A percentile compares a stretch with the other conserved stretches of the same genome.
These are phyloP conservation scores for Strigops habroptila DNA, from an alignment of 2,113 vertebrate species.

Conservation along the genomic window DNA sequence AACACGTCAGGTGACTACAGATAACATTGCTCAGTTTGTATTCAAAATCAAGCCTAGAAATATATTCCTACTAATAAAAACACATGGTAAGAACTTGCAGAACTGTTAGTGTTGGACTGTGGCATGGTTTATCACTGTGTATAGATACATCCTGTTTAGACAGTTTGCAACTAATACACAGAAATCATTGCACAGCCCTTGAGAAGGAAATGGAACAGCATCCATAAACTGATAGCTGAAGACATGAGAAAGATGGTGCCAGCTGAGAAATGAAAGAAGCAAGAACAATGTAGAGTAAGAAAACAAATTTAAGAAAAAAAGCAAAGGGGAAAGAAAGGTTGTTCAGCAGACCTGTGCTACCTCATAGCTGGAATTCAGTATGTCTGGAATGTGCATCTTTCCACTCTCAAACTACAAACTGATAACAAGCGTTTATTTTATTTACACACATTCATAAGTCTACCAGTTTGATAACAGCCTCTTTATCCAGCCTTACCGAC, in stretches of 20 bases:
- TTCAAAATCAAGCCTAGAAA: neutral
- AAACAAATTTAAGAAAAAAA: neutral
- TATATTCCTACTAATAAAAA: neutral
- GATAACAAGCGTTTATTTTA: neutral
- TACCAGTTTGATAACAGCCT: neutral
- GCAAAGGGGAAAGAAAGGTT: neutral
- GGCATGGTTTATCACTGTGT: neutral
- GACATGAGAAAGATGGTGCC: neutral
- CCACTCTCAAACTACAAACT: neutral
- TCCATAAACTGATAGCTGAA: neutral
- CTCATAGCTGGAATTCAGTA: neutral
- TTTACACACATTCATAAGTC: neutral
- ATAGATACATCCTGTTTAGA: neutral
- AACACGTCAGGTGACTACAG: neutral
- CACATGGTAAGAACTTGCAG: neutral
- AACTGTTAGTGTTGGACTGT: neutral
- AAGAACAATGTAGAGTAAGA: neutral
- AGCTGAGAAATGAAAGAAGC: slow-evolving; percentile 6
- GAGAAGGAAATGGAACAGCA: neutral
- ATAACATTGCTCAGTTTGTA: neutral
- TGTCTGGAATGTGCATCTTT: neutral
- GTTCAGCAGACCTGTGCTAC: neutral
- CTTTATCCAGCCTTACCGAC: neutral
- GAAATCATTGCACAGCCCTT: neutral
- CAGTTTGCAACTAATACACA: neutral